Percentiles rank a stretch among this genome's conserved stretches.
These are phyloP conservation scores for Tiliacea aurago DNA, from an alignment of 2,888 invertebrate species.

Conservation along the genomic window DNA sequence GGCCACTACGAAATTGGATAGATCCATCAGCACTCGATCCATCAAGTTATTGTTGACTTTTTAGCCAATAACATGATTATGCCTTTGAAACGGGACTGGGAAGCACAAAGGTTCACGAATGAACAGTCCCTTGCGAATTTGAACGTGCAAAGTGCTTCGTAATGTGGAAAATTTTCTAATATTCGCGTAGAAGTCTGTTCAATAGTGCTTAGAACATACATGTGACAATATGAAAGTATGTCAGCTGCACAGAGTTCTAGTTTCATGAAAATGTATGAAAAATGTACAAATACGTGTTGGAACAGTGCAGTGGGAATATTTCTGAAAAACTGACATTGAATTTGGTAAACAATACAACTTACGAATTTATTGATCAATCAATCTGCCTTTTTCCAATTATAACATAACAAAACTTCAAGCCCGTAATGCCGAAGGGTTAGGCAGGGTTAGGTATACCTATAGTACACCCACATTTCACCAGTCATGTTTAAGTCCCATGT, in stretches of 20 bases:
- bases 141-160: constrained; percentile 6
- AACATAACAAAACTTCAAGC: too few relatives aligned
- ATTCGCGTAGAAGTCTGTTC: background rate
- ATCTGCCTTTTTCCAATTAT: too few relatives aligned
- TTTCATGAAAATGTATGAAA: background rate
- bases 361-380: too few relatives aligned
- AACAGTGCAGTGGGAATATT: background rate
- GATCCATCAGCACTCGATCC: constrained; percentile 58
- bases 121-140: constrained; percentile 26
- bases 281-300: background rate
- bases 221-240: background rate
- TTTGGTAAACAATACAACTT: background rate
- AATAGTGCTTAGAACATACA: background rate
- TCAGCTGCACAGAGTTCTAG: background rate
- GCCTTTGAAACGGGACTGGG: constrained; percentile 33
- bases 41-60: constrained; percentile 62
- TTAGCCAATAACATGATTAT: constrained; percentile 54
- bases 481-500: too few relatives aligned
- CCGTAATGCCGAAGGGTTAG: too few relatives aligned
- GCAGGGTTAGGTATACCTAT: too few relatives aligned
- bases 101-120: constrained; percentile 43
- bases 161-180: constrained; percentile 13
- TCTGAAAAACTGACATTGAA: background rate
- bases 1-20: constrained; percentile 56
- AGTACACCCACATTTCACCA: too few relatives aligned